A percentile compares a stretch with the other conserved stretches of the same genome.
phyloP scores from a whole-genome alignment of 2,797 vertebrate genomes.

The Ctenosaura bakeri region DNA sequence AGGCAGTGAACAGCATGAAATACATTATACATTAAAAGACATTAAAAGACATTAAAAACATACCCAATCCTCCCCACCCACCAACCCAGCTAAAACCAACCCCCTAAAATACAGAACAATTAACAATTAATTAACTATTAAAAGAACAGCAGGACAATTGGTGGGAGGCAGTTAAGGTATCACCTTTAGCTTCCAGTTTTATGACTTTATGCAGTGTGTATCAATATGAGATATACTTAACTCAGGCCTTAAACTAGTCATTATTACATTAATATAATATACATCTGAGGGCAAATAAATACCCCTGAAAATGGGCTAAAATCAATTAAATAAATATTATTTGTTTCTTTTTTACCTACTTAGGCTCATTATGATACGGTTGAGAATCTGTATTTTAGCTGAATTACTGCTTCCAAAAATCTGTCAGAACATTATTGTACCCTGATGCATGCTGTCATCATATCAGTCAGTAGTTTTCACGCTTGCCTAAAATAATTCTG shows the following conservation, averaged over 20 bases:
- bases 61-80: no score
- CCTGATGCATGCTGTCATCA: slow-evolving; percentile 25
- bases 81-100: no score
- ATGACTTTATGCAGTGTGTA: no score
- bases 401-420: slow-evolving; percentile 28
- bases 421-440: slow-evolving; percentile 25
- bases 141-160: no score
- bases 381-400: neutral
- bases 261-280: neutral
- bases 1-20: no score
- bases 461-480: slow-evolving; percentile 33
- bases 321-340: neutral
- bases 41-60: no score
- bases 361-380: neutral
- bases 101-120: no score
- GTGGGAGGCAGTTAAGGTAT: neutral
- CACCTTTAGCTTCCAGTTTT: no score
- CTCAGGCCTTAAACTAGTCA: neutral
- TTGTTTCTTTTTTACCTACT: neutral
- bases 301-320: neutral
- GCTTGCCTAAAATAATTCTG: slow-evolving; percentile 44
- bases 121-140: no score
- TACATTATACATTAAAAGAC: no score
- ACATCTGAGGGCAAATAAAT: neutral
- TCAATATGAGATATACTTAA: no score